A percentile compares a stretch with the other conserved stretches of the same genome.
These are phyloP conservation scores for Suricata suricatta DNA, from an alignment of 2,113 vertebrate species.

Conservation along the genomic window DNA sequence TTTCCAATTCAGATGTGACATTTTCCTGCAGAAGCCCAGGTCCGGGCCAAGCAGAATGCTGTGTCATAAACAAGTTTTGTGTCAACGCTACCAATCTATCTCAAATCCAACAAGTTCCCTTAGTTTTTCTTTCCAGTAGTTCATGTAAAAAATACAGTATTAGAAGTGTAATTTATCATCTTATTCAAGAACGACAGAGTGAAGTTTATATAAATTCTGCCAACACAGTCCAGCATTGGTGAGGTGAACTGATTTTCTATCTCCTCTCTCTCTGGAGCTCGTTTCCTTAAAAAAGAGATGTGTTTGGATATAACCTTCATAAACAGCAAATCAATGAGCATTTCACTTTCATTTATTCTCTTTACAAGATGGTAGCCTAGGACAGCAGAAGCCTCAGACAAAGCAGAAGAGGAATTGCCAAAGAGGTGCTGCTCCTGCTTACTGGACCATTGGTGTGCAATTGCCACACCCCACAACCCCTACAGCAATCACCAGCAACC, in stretches of 20 bases:
- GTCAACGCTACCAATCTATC: neutral
- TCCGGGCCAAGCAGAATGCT: neutral
- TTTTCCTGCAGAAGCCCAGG: neutral
- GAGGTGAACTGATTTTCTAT: slow-evolving; percentile 74
- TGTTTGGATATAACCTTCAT: slow-evolving; percentile 52
- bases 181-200: slow-evolving; percentile 16
- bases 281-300: slow-evolving; percentile 69
- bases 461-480: neutral
- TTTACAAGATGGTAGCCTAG: slow-evolving; percentile 30
- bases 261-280: slow-evolving; percentile 54
- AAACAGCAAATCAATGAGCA: slow-evolving; percentile 55
- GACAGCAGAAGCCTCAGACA: neutral
- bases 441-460: neutral
- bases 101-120: slow-evolving; percentile 41
- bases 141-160: slow-evolving; percentile 39
- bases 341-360: slow-evolving; percentile 1
- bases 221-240: neutral
- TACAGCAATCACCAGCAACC: neutral
- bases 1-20: slow-evolving; percentile 31
- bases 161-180: slow-evolving; percentile 59
- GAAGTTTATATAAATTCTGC: slow-evolving; percentile 67
- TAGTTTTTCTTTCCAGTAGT: neutral
- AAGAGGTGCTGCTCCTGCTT: neutral
- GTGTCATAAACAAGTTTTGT: slow-evolving; percentile 24
- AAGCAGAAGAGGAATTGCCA: neutral